A percentile compares a stretch with the other conserved stretches of the same genome.
phyloP scores from a whole-genome alignment of 2,888 invertebrate genomes.

The Ormyrus labotus region DNA sequence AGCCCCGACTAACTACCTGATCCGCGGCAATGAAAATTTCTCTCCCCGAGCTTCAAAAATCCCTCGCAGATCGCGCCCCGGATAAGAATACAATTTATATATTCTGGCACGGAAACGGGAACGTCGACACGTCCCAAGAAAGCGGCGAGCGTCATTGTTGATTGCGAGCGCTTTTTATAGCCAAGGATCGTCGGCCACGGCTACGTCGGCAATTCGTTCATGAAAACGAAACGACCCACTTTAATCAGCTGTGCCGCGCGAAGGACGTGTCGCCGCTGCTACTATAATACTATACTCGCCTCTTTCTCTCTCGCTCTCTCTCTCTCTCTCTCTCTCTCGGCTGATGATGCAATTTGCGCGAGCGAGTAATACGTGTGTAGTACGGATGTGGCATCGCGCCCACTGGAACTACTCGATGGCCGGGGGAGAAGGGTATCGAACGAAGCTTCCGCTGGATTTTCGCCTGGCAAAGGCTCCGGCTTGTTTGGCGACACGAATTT shows the following conservation, averaged over 20 bases:
- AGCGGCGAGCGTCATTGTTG: slow-evolving; percentile 10
- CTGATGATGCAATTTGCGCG: slow-evolving; percentile 44
- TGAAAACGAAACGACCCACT: slow-evolving; percentile 51
- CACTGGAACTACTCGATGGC: not conserved
- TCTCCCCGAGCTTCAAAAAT: slow-evolving; percentile 9
- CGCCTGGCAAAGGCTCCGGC: not conserved
- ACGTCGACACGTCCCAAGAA: not conserved
- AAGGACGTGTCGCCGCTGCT: slow-evolving; percentile 23
- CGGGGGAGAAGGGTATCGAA: not conserved
- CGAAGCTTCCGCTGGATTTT: not conserved
- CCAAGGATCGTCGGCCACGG: slow-evolving; percentile 31
- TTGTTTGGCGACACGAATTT: no score
- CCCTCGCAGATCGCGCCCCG: not conserved
- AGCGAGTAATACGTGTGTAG: not conserved
- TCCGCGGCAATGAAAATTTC: not conserved
- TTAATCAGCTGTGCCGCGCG: slow-evolving; percentile 45
- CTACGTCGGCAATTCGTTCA: slow-evolving; percentile 32
- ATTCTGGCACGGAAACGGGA: slow-evolving; percentile 24
- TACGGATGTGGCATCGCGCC: not conserved
- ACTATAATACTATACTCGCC: no score
- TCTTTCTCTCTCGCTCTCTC: not conserved
- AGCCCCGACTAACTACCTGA: not conserved
- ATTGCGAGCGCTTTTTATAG: slow-evolving; percentile 41
- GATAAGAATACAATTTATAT: slow-evolving; percentile 43
- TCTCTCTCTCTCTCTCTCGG: not conserved